phyloP scores from a whole-genome alignment of 2,888 invertebrate species.

The Euplagia quadripunctaria region DNA sequence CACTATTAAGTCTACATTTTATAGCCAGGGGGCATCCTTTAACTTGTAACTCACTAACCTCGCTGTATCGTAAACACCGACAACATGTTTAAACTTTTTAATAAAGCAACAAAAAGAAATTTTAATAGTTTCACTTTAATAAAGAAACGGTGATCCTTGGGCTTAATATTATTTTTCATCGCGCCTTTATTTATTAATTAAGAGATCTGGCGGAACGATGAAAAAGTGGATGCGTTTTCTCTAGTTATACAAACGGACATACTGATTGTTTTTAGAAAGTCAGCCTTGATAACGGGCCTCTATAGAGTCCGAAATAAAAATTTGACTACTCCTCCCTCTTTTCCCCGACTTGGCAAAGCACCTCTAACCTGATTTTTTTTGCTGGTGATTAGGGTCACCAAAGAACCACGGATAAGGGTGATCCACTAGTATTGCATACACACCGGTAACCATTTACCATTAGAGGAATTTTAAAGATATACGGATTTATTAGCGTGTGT shows the following conservation, averaged over 20 bases:
- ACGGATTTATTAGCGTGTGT: no score
- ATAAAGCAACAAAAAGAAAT: conserved; percentile 62
- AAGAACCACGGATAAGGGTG: no score
- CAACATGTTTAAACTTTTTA: conserved; percentile 61
- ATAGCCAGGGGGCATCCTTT: conserved; percentile 29
- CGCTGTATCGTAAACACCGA: conserved; percentile 37
- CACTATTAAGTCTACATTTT: conserved; percentile 23
- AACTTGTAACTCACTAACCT: conserved; percentile 44
- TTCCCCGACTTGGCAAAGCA: no score
- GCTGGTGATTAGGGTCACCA: no score
- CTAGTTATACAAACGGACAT: not conserved
- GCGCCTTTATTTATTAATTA: conserved; percentile 77
- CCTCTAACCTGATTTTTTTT: no score
- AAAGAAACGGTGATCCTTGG: conserved; percentile 63
- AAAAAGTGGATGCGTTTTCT: conserved; percentile 68
- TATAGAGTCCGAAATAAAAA: no score
- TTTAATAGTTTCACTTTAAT: conserved; percentile 78
- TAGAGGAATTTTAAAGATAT: no score
- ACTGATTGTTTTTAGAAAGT: not conserved
- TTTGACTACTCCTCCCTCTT: no score
- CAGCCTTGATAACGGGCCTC: no score
- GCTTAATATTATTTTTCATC: conserved; percentile 66
- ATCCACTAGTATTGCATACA: no score
- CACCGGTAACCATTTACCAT: no score
- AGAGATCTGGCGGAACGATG: conserved; percentile 60